Evolutionary conservation across 1,140 invertebrate species (phyloP), one percentile per base, ranked within the genome.

Genomic region (Tenebrio molitor): DNA sequence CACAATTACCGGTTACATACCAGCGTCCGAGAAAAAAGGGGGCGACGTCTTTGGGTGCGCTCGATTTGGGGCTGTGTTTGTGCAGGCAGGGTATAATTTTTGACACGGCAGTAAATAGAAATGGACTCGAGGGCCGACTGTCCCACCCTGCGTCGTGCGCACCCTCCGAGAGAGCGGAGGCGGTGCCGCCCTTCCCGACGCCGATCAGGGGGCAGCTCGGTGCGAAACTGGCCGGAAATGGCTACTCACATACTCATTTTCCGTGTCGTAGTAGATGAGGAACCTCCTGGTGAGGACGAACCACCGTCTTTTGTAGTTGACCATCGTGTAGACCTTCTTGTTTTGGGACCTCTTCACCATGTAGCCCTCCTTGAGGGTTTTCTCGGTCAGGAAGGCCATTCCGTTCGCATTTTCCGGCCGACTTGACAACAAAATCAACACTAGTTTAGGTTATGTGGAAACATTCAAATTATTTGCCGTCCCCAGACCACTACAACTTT

Each of bases 341-440:
- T 94, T 95, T 81, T 94, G 93, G 1, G 93, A 95, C 62, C 93
- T 86, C 84, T 95, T 95, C 39, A 93, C 87, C 93, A 95, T 94
- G 77, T 91, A 92, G 17, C 91, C 91, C 82, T 91, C 74, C 69
- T 81, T 82, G 23, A 81, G 67, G 50, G 8, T 16, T 17, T 58
- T 58, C 21, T 58, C 50, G 10, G 50, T 58, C 10, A 58, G 50
- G 50, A 58, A 15, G 23, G 50, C 50, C 50, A 58, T 58, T 15
- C 15, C 17, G 16, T 29, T 53, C 17, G 14, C 46, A 53, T 53
- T 53, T 53, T 53, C 46, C 46, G n/a, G 8, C 0, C 23, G 8
- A 29, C 50, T 10, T 14, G 25, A n/a, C n/a, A n/a, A n/a, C n/a
- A n/a, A n/a, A n/a, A n/a, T n/a, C n/a, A n/a, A n/a, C n/a, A n/a